These are phyloP conservation scores for Choreutis nemorana DNA, from an alignment of 2,888 invertebrate species.

Conservation along the genomic window DNA sequence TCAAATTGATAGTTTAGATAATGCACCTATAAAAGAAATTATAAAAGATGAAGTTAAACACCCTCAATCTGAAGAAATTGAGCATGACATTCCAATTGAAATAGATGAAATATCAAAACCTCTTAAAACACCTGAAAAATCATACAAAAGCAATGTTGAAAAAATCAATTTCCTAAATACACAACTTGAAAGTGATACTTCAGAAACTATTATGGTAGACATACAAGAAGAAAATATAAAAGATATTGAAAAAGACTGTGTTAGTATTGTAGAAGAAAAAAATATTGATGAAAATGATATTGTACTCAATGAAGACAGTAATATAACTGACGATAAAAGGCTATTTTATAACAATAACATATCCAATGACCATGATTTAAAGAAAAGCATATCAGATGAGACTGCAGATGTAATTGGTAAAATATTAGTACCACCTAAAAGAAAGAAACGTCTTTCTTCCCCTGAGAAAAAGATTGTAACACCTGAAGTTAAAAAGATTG, in stretches of 20 bases:
- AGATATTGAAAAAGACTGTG: conserved; percentile 22
- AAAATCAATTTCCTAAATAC: conserved; percentile 55
- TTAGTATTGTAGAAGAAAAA: conserved; percentile 14
- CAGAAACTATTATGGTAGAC: too few relatives aligned
- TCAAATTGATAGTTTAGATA: conserved; percentile 10
- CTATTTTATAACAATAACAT: conserved; percentile 30
- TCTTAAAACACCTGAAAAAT: conserved; percentile 29
- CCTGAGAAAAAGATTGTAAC: conserved; percentile 20
- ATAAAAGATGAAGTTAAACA: conserved; percentile 5
- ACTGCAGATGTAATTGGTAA: too few relatives aligned
- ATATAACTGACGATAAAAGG: conserved; percentile 49
- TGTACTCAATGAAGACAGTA: conserved; percentile 25
- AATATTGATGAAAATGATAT: conserved; percentile 12
- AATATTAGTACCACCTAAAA: conserved; percentile 52
- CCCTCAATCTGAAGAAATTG: conserved; percentile 6
- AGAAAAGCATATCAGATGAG: conserved; percentile 25
- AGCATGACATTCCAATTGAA: too few relatives aligned
- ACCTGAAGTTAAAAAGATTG: conserved; percentile 13
- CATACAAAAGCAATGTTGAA: conserved; percentile 45
- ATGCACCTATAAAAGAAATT: conserved; percentile 9
- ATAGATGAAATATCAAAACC: conserved; percentile 10
- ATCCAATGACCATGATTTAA: conserved; percentile 12
- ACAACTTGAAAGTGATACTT: conserved; percentile 30
- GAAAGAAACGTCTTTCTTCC: conserved; percentile 32
- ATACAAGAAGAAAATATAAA: too few relatives aligned